phyloP scores from a whole-genome alignment of 2,113 vertebrate genomes.

The Rynchops niger region DNA sequence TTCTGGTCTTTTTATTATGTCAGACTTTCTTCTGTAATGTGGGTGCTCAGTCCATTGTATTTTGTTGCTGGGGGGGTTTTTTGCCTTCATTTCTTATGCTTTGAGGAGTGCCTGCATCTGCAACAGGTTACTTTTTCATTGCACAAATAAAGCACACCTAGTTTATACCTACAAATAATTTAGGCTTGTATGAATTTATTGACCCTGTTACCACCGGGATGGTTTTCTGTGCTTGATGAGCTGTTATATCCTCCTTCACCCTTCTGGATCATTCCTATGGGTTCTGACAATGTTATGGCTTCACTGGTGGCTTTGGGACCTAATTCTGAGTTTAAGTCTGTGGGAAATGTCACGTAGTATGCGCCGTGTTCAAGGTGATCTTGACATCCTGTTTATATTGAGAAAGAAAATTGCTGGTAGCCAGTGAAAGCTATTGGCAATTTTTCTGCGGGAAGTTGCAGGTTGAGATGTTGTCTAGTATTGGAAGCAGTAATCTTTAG shows the following conservation, averaged over 20 bases:
- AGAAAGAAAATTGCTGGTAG: not conserved
- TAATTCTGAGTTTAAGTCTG: not conserved
- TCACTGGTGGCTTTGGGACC: not conserved
- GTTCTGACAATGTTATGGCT: not conserved
- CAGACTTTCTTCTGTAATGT: not conserved
- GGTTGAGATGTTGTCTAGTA: not conserved
- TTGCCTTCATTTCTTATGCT: not conserved
- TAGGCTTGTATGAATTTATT: not conserved
- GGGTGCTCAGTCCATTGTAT: not conserved
- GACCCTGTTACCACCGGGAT: accelerated
- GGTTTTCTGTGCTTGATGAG: not conserved
- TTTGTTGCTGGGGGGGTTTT: not conserved
- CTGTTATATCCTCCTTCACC: not conserved
- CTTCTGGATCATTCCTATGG: not conserved
- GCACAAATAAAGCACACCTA: not conserved
- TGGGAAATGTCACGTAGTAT: not conserved
- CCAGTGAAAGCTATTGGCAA: not conserved
- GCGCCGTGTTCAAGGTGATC: not conserved
- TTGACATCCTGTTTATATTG: not conserved
- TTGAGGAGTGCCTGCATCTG: not conserved
- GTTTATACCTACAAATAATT: not conserved
- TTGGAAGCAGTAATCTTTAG: not conserved
- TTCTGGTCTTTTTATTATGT: not conserved
- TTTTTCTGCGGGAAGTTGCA: not conserved
- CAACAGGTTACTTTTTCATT: not conserved